Evolutionary conservation across 2,113 vertebrate species (phyloP).

Genomic region (Hucho hucho): DNA sequence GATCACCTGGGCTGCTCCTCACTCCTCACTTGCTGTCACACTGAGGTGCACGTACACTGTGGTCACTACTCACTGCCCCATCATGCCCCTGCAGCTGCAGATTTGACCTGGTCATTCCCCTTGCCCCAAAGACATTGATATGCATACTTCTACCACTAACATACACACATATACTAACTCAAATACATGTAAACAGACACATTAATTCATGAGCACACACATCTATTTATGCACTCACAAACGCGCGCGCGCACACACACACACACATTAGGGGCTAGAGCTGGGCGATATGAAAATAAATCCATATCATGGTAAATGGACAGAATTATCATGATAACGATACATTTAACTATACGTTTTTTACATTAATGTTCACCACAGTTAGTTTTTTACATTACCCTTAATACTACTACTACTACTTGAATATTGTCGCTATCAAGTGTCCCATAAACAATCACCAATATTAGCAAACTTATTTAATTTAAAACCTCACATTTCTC

Average conservation of each 20-base stretch:
- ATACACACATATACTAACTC: slow-evolving; percentile 2
- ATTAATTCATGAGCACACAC: background rate
- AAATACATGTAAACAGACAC: slow-evolving; percentile 7
- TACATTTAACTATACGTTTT: too few relatives aligned
- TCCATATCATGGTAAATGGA: slow-evolving; percentile 15
- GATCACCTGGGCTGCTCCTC: slow-evolving; percentile 10
- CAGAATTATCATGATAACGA: too few relatives aligned
- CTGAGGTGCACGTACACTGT: background rate
- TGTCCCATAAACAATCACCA: too few relatives aligned
- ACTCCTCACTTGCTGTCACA: slow-evolving; percentile 23
- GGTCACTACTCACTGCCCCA: background rate
- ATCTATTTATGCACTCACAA: background rate
- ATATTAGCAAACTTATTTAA: too few relatives aligned
- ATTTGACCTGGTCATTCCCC: too few relatives aligned
- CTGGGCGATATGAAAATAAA: too few relatives aligned
- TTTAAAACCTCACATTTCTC: too few relatives aligned
- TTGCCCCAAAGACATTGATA: background rate
- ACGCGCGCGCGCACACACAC: background rate
- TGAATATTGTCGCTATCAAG: too few relatives aligned
- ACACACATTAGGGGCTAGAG: background rate
- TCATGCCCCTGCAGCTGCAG: background rate
- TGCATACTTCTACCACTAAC: background rate
- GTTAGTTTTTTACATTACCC: too few relatives aligned
- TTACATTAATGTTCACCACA: too few relatives aligned
- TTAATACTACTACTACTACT: too few relatives aligned